These are phyloP conservation scores for Arenaria interpres DNA, from an alignment of 2,113 vertebrate genomes.

Conservation along the genomic window DNA sequence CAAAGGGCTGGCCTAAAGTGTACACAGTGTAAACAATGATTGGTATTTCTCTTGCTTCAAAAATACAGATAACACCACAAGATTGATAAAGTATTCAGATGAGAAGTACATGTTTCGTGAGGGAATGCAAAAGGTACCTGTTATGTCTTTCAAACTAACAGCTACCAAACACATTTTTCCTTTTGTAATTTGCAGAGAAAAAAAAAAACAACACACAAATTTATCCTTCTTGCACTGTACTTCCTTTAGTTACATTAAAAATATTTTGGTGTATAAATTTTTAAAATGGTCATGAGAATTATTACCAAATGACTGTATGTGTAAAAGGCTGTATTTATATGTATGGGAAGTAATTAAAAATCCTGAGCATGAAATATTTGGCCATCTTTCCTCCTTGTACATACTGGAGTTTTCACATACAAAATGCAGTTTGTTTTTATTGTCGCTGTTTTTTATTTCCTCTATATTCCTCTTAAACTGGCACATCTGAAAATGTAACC, in stretches of 20 bases:
- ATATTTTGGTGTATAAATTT: conserved; percentile 60
- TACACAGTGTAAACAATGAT: conserved; percentile 82
- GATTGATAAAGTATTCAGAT: conserved; percentile 70
- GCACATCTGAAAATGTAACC: background rate
- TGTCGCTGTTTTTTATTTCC: background rate
- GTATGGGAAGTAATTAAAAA: conserved; percentile 65
- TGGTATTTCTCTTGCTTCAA: conserved; percentile 78
- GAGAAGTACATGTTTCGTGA: conserved; percentile 65
- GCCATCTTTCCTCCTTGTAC: conserved; percentile 73
- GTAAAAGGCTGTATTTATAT: conserved; percentile 25
- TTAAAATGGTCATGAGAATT: conserved; percentile 14
- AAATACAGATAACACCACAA: conserved; percentile 79
- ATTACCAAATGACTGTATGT: conserved; percentile 43
- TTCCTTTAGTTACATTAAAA: conserved; percentile 60
- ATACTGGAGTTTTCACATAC: conserved; percentile 3
- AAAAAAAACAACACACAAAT: background rate
- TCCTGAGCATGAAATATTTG: conserved; percentile 72
- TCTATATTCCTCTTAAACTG: background rate
- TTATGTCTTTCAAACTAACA: conserved; percentile 47
- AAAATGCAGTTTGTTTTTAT: conserved; percentile 5
- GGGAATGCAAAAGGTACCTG: conserved; percentile 68
- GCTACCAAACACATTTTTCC: conserved; percentile 50
- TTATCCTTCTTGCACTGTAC: conserved; percentile 44
- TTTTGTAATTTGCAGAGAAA: conserved; percentile 35
- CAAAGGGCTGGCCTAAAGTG: conserved; percentile 83